Percentiles rank a stretch among this genome's conserved stretches.
These are phyloP conservation scores for Sinhomidia bicolor DNA, from an alignment of 2,888 invertebrate genomes.

Conservation along the genomic window DNA sequence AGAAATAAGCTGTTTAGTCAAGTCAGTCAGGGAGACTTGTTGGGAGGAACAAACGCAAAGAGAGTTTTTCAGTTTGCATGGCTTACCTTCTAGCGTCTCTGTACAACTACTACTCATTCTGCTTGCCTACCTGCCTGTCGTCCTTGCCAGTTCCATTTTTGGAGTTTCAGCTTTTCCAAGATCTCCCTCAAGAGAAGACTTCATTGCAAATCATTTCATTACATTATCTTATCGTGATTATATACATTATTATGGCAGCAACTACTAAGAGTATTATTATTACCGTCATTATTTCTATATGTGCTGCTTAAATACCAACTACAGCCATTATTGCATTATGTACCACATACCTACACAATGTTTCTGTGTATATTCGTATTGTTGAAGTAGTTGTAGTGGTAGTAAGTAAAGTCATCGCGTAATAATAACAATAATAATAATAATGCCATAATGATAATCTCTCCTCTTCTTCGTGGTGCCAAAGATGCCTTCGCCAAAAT, in stretches of 20 bases:
- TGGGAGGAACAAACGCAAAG: constrained; percentile 32
- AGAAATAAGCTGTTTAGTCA: constrained; percentile 28
- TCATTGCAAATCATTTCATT: constrained; percentile 71
- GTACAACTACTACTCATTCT: constrained; percentile 38
- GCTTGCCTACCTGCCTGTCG: constrained; percentile 66
- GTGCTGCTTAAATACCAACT: constrained; percentile 51
- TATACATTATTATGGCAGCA: constrained; percentile 53
- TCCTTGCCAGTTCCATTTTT: constrained; percentile 77
- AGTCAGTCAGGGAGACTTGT: constrained; percentile 45
- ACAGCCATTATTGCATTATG: constrained; percentile 44
- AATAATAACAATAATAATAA: constrained; percentile 41
- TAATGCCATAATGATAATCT: constrained; percentile 46
- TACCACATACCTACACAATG: constrained; percentile 46
- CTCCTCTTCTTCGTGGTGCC: constrained; percentile 10
- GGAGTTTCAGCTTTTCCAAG: constrained; percentile 77
- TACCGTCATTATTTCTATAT: constrained; percentile 64
- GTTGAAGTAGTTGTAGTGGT: not conserved
- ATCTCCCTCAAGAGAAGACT: constrained; percentile 72
- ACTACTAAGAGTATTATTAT: constrained; percentile 69
- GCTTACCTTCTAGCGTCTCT: constrained; percentile 43
- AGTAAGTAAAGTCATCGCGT: constrained; percentile 45
- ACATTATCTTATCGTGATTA: constrained; percentile 71
- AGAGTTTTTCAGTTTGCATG: constrained; percentile 44
- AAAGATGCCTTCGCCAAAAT: constrained; percentile 62
- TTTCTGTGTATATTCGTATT: constrained; percentile 4